Evolutionary conservation across 2,888 invertebrate species (phyloP).

Genomic region (Acanthacorydalis orientalis): DNA sequence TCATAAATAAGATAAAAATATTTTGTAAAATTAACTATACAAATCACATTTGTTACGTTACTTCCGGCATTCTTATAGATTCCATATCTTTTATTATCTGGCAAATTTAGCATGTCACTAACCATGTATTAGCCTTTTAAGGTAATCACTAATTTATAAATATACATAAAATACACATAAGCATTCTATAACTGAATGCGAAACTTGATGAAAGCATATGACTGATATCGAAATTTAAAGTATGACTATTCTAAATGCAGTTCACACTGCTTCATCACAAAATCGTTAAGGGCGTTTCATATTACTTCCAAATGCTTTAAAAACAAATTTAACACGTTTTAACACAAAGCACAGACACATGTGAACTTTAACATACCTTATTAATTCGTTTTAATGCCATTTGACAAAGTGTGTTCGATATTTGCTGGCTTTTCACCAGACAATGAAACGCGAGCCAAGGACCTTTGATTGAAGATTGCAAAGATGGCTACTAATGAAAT

Average conservation of each 20-base stretch:
- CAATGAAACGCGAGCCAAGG: constrained; percentile 67
- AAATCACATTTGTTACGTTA: constrained; percentile 19
- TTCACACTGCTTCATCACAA: constrained; percentile 48
- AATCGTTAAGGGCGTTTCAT: constrained; percentile 35
- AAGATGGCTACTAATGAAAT: constrained; percentile 71
- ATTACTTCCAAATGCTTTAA: constrained; percentile 11
- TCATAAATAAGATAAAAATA: not conserved
- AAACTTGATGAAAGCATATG: not conserved
- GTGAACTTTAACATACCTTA: constrained; percentile 55
- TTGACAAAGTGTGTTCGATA: constrained; percentile 50
- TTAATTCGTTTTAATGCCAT: constrained; percentile 97
- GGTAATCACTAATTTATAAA: not conserved
- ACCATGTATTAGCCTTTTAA: not conserved
- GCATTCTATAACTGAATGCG: no score
- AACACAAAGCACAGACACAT: constrained; percentile 9
- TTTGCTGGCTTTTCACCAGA: constrained; percentile 63
- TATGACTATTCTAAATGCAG: constrained; percentile 35
- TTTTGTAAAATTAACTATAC: not conserved
- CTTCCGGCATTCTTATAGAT: constrained; percentile 25
- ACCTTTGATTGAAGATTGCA: constrained; percentile 76
- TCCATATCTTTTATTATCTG: not conserved
- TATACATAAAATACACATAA: no score
- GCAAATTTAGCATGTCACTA: not conserved
- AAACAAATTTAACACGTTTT: constrained; percentile 11
- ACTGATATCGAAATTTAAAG: constrained; percentile 7